These are phyloP conservation scores for Bombus waltoni DNA, from an alignment of 1,140 invertebrate species.

Conservation along the genomic window DNA sequence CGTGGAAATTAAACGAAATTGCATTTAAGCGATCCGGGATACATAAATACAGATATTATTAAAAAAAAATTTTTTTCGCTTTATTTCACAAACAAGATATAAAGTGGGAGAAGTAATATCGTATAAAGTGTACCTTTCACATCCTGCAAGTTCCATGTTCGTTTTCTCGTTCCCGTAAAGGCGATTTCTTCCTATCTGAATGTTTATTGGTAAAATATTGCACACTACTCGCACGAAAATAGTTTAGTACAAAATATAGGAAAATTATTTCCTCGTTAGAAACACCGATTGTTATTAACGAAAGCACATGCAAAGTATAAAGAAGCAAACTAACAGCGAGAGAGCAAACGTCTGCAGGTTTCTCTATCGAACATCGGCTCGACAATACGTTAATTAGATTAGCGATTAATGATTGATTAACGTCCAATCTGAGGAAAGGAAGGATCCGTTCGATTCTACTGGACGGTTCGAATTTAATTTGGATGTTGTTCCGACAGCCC, in stretches of 20 bases:
- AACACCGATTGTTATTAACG: background rate
- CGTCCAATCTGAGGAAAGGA: background rate
- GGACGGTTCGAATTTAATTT: conserved; percentile 60
- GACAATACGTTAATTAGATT: conserved; percentile 50
- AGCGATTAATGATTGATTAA: conserved; percentile 21
- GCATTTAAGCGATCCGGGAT: background rate
- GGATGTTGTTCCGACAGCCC: conserved; percentile 33
- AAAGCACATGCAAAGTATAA: background rate
- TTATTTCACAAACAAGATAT: background rate
- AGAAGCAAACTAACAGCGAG: background rate
- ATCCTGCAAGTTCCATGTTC: background rate
- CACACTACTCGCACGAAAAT: background rate
- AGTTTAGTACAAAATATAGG: background rate
- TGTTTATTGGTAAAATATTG: background rate
- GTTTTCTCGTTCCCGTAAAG: background rate
- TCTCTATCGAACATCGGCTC: conserved; percentile 17
- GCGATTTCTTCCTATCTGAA: background rate
- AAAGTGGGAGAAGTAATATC: background rate
- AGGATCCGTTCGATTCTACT: conserved; percentile 14
- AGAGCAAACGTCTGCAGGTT: background rate
- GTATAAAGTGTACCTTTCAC: background rate
- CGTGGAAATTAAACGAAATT: conserved; percentile 10
- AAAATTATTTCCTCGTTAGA: background rate
- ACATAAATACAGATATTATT: background rate
- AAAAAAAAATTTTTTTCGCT: background rate